Conservation (phyloP, 2,888 invertebrate species). For the Leptinotarsa haldemani region DNA sequence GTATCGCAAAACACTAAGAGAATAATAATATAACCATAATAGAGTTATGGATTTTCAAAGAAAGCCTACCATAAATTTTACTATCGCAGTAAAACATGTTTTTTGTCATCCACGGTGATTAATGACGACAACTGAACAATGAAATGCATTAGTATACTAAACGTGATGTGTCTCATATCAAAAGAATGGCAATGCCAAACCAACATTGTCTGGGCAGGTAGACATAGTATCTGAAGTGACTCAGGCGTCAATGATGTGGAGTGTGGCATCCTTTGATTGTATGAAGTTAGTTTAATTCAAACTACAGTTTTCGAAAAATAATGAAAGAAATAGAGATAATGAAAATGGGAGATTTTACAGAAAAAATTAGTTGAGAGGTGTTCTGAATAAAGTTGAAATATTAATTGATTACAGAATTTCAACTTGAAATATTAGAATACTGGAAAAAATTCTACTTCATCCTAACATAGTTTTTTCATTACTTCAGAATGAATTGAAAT, state of each 20-base stretch:
- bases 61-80: neutral
- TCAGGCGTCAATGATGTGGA: neutral
- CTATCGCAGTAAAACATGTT: neutral
- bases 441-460: no score
- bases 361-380: no score
- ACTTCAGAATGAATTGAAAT: no score
- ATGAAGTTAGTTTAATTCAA: neutral
- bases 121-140: neutral
- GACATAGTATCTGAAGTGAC: neutral
- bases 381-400: no score
- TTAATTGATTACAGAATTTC: no score
- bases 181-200: conserved; percentile 7
- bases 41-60: neutral
- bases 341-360: no score
- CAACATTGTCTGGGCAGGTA: conserved; percentile 10
- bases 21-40: neutral
- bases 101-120: neutral
- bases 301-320: no score
- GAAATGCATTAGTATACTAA: neutral
- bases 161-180: conserved; percentile 5
- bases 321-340: no score
- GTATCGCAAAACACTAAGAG: neutral
- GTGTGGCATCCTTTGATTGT: neutral
- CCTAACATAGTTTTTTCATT: no score
- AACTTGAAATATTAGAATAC: no score